Conservation (phyloP, 2,113 vertebrate species). For the Colossoma macropomum region DNA sequence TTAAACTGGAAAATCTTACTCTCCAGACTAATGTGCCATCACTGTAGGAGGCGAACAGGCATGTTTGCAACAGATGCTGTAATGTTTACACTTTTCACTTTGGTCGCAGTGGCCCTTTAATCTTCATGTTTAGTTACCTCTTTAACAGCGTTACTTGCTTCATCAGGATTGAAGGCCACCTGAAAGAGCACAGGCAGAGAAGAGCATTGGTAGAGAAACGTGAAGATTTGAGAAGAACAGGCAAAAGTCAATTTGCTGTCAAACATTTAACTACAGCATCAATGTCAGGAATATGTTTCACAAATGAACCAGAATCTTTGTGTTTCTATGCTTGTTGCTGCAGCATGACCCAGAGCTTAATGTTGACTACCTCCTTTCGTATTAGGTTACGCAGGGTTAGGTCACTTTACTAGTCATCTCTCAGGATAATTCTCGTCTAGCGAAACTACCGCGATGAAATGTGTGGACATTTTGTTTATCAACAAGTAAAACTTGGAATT, state of each 20-base stretch:
- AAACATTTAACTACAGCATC: background rate
- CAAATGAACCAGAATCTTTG: too few relatives aligned
- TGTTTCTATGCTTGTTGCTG: too few relatives aligned
- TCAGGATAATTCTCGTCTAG: background rate
- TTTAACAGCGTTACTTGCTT: conserved; percentile 74
- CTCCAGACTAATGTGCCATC: too few relatives aligned
- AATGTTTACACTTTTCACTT: too few relatives aligned
- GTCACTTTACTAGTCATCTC: background rate
- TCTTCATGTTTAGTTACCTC: conserved; percentile 67
- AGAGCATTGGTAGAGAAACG: too few relatives aligned
- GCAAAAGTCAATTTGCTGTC: background rate
- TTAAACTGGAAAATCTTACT: too few relatives aligned
- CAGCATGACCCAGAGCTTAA: background rate
- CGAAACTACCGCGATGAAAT: background rate
- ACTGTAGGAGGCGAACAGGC: too few relatives aligned
- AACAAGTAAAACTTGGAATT: background rate
- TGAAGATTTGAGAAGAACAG: background rate
- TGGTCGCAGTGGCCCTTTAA: too few relatives aligned
- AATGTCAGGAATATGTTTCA: too few relatives aligned
- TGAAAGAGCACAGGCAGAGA: conserved; percentile 36
- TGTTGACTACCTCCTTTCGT: background rate
- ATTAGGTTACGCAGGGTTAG: background rate
- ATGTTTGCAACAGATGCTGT: too few relatives aligned
- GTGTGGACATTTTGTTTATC: background rate
- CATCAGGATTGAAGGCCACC: conserved; percentile 76